These are phyloP conservation scores for Atrina japonica DNA, from an alignment of 2,888 invertebrate species.

Conservation along the genomic window DNA sequence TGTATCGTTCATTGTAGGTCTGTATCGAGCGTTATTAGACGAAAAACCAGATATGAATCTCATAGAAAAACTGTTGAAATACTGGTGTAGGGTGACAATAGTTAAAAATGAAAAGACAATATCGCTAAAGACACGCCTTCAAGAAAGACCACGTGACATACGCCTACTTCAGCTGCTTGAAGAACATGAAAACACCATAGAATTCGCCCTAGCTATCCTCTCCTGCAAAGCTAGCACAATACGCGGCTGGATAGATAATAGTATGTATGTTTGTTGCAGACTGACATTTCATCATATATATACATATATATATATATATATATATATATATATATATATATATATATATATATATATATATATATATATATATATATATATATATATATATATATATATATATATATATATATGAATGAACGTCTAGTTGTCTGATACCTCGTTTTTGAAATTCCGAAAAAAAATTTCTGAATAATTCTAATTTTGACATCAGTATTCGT, in stretches of 20 bases:
- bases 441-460: no score
- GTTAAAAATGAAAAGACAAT: conserved; percentile 47
- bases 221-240: conserved; percentile 56
- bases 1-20: conserved; percentile 37
- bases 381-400: no score
- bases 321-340: no score
- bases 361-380: no score
- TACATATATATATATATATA: no score
- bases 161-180: conserved; percentile 58
- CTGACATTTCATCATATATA: no score
- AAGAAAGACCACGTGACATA: conserved; percentile 56
- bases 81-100: conserved; percentile 67
- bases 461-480: no score
- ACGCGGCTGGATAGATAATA: conserved; percentile 24
- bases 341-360: no score
- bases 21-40: conserved; percentile 60
- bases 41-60: conserved; percentile 53
- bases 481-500: no score
- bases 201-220: conserved; percentile 68
- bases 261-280: conserved; percentile 16
- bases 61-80: conserved; percentile 62
- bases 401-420: no score
- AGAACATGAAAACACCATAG: conserved; percentile 68
- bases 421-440: no score
- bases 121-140: conserved; percentile 50